phyloP scores from a whole-genome alignment of 2,888 invertebrate species.

The Tachina grossa region DNA sequence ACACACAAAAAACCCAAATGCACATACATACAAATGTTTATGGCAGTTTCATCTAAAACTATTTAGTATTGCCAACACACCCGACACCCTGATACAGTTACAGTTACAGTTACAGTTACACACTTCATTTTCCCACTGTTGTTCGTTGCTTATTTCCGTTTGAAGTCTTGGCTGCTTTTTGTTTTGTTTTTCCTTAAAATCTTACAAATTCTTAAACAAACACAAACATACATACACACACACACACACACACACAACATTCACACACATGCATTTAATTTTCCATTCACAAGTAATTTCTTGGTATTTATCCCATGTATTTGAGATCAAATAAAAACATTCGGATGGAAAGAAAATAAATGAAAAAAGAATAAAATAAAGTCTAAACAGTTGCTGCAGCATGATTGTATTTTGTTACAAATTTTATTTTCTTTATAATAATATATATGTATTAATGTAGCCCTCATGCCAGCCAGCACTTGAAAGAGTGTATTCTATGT shows the following conservation, averaged over 20 bases:
- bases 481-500: slow-evolving; percentile 14
- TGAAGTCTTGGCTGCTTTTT: slow-evolving; percentile 4
- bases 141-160: slow-evolving; percentile 60
- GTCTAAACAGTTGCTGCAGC: slow-evolving; percentile 19
- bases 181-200: slow-evolving; percentile 49
- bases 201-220: slow-evolving; percentile 65
- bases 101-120: not conserved
- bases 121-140: not conserved
- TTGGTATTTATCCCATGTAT: slow-evolving; percentile 35
- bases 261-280: slow-evolving; percentile 9
- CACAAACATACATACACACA: slow-evolving; percentile 33
- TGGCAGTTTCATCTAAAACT: slow-evolving; percentile 40
- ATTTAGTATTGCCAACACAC: slow-evolving; percentile 51
- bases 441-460: slow-evolving; percentile 2
- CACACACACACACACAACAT: not conserved
- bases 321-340: slow-evolving; percentile 38
- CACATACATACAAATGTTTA: slow-evolving; percentile 6
- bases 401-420: slow-evolving; percentile 6
- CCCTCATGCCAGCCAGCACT: not conserved
- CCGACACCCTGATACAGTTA: not conserved
- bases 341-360: slow-evolving; percentile 1
- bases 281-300: slow-evolving; percentile 14
- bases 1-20: not conserved
- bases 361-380: not conserved
- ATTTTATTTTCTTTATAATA: slow-evolving; percentile 5